phyloP scores from a whole-genome alignment of 1,140 invertebrate species.

The Anastatus disparis region DNA sequence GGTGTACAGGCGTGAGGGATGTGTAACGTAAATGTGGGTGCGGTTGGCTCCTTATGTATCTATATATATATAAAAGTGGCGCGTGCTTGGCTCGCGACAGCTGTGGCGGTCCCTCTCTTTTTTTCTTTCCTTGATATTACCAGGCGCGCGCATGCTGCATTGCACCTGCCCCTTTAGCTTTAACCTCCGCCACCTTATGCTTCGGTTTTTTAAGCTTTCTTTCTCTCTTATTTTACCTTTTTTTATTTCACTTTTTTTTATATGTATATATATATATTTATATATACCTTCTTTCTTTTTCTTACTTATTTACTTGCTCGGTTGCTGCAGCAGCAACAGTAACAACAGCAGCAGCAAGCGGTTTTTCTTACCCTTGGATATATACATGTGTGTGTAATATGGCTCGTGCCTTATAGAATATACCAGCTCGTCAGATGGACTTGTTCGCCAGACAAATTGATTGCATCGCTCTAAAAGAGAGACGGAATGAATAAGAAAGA shows the following conservation, averaged over 20 bases:
- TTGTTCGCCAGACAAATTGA: slow-evolving; percentile 23
- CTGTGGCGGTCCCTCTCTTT: slow-evolving; percentile 53
- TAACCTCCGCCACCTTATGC: slow-evolving; percentile 40
- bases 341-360: too few relatives aligned
- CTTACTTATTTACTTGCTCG: slow-evolving; percentile 10
- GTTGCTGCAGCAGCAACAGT: background rate
- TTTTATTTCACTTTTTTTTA: too few relatives aligned
- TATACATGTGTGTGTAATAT: background rate
- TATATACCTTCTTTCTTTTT: background rate
- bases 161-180: slow-evolving; percentile 59
- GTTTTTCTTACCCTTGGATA: background rate
- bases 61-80: too few relatives aligned
- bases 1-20: background rate
- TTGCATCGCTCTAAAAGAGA: background rate
- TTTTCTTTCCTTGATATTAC: background rate
- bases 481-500: too few relatives aligned
- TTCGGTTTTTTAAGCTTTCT: background rate
- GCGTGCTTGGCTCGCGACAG: slow-evolving; percentile 58
- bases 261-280: too few relatives aligned
- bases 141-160: slow-evolving; percentile 47
- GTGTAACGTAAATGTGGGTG: slow-evolving; percentile 65
- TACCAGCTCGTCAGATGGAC: background rate
- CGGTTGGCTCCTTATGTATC: slow-evolving; percentile 64
- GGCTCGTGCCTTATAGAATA: slow-evolving; percentile 17
- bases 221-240: background rate